Evolutionary conservation across 2,113 vertebrate species (phyloP), one percentile per base, ranked within the genome.

Genomic region (Oreochromis niloticus): DNA sequence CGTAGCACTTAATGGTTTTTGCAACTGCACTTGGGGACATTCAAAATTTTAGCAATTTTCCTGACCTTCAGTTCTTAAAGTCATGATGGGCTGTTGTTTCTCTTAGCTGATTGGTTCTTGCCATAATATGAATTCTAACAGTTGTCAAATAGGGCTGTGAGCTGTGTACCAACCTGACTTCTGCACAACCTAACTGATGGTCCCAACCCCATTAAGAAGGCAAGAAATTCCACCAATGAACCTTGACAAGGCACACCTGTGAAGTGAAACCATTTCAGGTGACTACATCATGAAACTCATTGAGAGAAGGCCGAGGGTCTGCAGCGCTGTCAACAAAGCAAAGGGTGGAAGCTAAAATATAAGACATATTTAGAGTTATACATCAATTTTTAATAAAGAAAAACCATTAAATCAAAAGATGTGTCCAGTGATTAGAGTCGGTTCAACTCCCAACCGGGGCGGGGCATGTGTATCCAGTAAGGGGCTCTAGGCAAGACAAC

Each of bases 71-170:
- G 50, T 0, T 1, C 16, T 48, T 48, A 48, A 2, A 1, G 43
- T 50, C 0, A 50, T 9, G 48, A 50, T 50, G 48, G 16, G 16
- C 48, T 50, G 48, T 50, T 50, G 48, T 50, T 50, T 50, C 16
- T 50, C 48, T 50, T 17, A 50, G 48, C 48, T 52, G 48, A 52
- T 19, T 52, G 8, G 48, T 52, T 19, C 0, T 52, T 2, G 17
- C 48, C 48, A 19, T 52, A 52, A 19, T 9, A 9, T 52, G 48
- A 19, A 52, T 52, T 52, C 3, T 55, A 55, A 55, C 54, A 55
- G 54, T 22, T 1, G 54, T 12, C n/a, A 55, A 55, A 22, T 2
- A 55, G 9, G 0, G 1, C 9, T 55, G n/a, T 55, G 3, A 55
- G 54, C 54, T 55, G 54, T 55, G 54, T 0, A 24, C 54, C 54